Conservation (phyloP, 2,888 invertebrate genomes). For the Pachydiplax longipennis region DNA sequence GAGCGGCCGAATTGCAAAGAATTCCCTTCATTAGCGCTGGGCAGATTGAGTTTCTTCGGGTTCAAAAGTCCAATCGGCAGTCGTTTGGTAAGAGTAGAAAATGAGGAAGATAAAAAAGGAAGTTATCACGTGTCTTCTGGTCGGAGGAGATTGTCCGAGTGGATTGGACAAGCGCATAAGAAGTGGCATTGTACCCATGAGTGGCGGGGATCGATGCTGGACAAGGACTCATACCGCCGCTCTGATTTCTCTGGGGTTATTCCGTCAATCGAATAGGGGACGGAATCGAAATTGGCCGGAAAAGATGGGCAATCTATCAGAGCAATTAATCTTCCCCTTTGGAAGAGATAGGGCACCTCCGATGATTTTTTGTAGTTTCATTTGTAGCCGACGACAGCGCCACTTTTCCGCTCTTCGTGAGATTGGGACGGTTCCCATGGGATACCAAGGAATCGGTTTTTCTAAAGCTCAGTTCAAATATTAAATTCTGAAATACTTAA, state of each 20-base stretch:
- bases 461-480: too few relatives aligned
- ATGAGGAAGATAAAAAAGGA: neutral
- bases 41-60: neutral
- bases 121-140: neutral
- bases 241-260: neutral
- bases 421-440: too few relatives aligned
- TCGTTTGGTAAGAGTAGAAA: neutral
- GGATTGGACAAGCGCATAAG: neutral
- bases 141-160: neutral
- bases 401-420: too few relatives aligned
- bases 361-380: conserved; percentile 8
- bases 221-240: neutral
- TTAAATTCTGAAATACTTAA: too few relatives aligned
- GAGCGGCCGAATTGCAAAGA: neutral
- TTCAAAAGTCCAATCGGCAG: neutral
- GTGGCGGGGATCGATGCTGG: neutral
- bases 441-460: too few relatives aligned
- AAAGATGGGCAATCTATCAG: neutral
- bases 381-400: too few relatives aligned
- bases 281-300: neutral
- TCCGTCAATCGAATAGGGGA: neutral
- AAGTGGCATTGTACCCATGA: neutral
- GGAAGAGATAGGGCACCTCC: neutral
- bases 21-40: neutral
- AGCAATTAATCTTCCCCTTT: neutral